Conservation (phyloP, 2,797 vertebrate species). For the Chaetodon trifasciatus region DNA sequence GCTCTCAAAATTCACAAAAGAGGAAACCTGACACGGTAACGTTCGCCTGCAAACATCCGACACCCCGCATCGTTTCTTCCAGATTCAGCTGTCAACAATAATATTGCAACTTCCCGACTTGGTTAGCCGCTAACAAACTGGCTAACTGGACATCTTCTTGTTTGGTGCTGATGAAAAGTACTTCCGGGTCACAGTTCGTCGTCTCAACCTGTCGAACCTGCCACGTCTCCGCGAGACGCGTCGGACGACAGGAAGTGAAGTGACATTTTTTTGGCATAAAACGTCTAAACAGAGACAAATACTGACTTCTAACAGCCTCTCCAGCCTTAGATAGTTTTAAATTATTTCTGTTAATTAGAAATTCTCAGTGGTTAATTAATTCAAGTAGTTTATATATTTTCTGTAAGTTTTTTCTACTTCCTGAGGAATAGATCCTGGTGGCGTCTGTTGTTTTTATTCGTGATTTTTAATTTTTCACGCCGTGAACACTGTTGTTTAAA, state of each 20-base stretch:
- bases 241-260: background rate
- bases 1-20: background rate
- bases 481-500: too few relatives aligned
- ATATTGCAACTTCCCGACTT: constrained; percentile 36
- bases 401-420: background rate
- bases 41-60: background rate
- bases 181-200: constrained; percentile 71
- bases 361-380: background rate
- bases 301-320: too few relatives aligned
- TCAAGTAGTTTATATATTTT: too few relatives aligned
- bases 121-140: constrained; percentile 19
- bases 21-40: background rate
- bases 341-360: background rate
- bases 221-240: constrained; percentile 63
- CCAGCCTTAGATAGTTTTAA: background rate
- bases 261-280: background rate
- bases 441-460: background rate
- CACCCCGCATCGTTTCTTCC: background rate
- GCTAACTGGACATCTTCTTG: constrained; percentile 52
- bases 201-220: constrained; percentile 35
- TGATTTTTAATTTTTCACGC: background rate
- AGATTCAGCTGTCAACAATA: background rate
- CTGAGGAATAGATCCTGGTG: background rate
- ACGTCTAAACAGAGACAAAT: background rate
- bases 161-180: constrained; percentile 32